Conservation (phyloP, 2,888 invertebrate genomes). For the Apodemia zela region DNA sequence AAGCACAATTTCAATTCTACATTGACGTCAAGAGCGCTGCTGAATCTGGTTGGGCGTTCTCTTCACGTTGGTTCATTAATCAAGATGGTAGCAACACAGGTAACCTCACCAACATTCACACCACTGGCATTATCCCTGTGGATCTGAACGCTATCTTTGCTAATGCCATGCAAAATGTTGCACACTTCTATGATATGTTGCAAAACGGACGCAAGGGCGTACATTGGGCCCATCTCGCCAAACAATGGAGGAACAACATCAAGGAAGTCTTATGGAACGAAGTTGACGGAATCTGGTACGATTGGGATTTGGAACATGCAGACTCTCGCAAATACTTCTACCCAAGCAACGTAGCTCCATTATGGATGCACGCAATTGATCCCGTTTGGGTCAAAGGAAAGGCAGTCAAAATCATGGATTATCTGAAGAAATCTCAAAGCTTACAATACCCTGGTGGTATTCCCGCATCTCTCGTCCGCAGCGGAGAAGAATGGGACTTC, state of each 20-base stretch:
- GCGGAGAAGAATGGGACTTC: conserved; percentile 89
- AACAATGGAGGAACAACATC: conserved; percentile 81
- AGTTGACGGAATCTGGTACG: conserved; percentile 89
- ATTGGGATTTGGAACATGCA: conserved; percentile 83
- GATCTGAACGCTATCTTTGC: conserved; percentile 90
- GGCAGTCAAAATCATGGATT: conserved; percentile 74
- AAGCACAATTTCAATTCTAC: conserved; percentile 79
- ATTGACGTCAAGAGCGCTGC: conserved; percentile 88
- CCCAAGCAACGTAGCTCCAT: conserved; percentile 85
- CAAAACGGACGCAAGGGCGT: conserved; percentile 65
- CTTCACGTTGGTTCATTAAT: conserved; percentile 87
- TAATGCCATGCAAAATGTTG: conserved; percentile 83
- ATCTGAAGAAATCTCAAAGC: conserved; percentile 68
- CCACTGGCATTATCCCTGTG: conserved; percentile 86
- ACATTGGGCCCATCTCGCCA: conserved; percentile 75
- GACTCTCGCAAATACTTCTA: conserved; percentile 83
- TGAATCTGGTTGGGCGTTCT: conserved; percentile 95
- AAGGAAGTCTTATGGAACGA: conserved; percentile 87
- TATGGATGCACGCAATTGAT: conserved; percentile 85
- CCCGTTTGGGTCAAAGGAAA: conserved; percentile 48
- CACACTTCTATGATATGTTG: conserved; percentile 79
- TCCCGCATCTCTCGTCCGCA: conserved; percentile 83
- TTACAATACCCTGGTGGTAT: conserved; percentile 83
- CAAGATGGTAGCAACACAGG: conserved; percentile 78
- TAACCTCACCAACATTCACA: conserved; percentile 82